Evolutionary conservation across 2,797 vertebrate genomes (phyloP).

Genomic region (Phyllotis vaccarum): DNA sequence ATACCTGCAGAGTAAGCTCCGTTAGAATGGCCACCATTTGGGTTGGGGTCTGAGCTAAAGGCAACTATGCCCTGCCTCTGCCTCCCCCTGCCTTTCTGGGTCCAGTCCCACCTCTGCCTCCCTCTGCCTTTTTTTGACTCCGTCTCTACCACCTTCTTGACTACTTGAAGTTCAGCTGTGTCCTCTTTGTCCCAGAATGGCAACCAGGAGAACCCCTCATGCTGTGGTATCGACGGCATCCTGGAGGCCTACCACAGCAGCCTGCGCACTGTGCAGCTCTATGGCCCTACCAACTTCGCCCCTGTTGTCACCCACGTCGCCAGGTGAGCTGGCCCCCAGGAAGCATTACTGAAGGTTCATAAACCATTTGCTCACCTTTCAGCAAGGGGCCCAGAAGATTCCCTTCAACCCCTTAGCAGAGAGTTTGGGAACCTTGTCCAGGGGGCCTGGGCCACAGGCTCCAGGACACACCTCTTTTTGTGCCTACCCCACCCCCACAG

Average conservation of each 20-base stretch:
- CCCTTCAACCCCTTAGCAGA: not conserved
- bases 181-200: constrained; percentile 90
- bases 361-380: not conserved
- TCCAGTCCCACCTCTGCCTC: not conserved
- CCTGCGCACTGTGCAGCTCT: constrained; percentile 96
- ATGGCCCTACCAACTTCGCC: constrained; percentile 97
- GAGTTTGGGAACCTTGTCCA: not conserved
- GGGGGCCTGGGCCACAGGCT: not conserved
- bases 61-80: not conserved
- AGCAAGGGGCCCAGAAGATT: too few relatives aligned
- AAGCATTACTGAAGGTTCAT: too few relatives aligned
- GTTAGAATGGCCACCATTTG: not conserved
- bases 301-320: constrained; percentile 97
- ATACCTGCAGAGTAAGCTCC: not conserved
- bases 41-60: not conserved
- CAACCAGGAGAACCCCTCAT: constrained; percentile 95
- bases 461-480: not conserved
- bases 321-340: constrained; percentile 87
- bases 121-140: not conserved
- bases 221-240: constrained; percentile 96
- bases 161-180: not conserved
- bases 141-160: not conserved
- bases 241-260: constrained; percentile 97
- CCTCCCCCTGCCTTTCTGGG: not conserved
- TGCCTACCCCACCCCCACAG: constrained; percentile 81